phyloP scores from a whole-genome alignment of 2,797 vertebrate genomes.

The Brachyalestes nurse region DNA sequence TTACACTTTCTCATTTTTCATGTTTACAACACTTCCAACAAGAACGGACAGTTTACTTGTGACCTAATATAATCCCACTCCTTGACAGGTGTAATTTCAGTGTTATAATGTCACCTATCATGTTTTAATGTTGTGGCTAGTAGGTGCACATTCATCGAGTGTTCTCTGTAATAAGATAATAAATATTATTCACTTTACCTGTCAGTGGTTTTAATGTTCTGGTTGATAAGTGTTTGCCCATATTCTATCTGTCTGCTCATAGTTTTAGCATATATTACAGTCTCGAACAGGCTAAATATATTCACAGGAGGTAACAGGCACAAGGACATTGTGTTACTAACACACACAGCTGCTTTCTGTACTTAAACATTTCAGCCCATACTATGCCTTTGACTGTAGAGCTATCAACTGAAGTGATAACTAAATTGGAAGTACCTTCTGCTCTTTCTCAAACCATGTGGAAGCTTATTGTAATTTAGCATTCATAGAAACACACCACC shows the following conservation, averaged over 20 bases:
- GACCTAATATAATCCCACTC: too few relatives aligned
- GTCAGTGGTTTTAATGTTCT: too few relatives aligned
- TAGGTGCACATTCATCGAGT: too few relatives aligned
- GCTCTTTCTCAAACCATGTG: background rate
- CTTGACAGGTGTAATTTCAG: too few relatives aligned
- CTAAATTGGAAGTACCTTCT: background rate
- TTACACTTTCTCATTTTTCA: too few relatives aligned
- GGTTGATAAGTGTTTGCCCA: background rate
- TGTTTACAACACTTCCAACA: too few relatives aligned
- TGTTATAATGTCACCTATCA: too few relatives aligned
- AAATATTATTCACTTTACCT: too few relatives aligned
- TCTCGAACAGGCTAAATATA: conserved; percentile 9
- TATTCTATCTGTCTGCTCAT: background rate
- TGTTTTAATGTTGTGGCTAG: too few relatives aligned
- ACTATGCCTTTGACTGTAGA: background rate
- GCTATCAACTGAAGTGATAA: background rate
- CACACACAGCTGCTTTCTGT: background rate
- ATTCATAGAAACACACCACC: conserved; percentile 14
- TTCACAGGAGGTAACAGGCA: background rate
- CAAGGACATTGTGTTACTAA: background rate
- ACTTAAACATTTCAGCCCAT: conserved; percentile 1
- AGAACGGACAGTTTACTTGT: too few relatives aligned
- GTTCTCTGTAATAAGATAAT: too few relatives aligned
- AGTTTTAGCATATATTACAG: background rate
- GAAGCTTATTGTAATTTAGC: conserved; percentile 10